Evolutionary conservation across 2,888 invertebrate species (phyloP).

Genomic region (Oligia fasciuncula): DNA sequence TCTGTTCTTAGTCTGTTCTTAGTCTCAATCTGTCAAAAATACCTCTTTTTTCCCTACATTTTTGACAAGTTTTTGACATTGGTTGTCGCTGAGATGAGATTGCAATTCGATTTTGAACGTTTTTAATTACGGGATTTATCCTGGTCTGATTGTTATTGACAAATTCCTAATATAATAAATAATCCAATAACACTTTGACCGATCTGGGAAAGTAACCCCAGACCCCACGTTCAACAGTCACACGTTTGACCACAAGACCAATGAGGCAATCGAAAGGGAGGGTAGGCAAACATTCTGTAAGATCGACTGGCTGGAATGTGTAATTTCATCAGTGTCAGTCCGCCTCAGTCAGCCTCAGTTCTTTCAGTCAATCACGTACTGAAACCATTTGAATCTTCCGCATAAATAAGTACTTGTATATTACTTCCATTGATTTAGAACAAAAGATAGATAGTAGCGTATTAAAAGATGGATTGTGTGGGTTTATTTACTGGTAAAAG

Average conservation of each 20-base stretch:
- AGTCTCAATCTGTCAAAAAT: too few species aligned
- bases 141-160: not conserved
- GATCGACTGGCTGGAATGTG: slow-evolving; percentile 11
- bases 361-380: slow-evolving; percentile 50
- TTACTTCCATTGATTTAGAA: slow-evolving; percentile 46
- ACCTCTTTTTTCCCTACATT: too few species aligned
- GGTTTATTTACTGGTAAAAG: slow-evolving; percentile 15
- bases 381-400: slow-evolving; percentile 58
- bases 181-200: not conserved
- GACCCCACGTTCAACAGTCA: not conserved
- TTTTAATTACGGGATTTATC: too few species aligned
- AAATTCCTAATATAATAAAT: not conserved
- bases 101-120: too few species aligned
- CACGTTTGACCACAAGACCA: not conserved
- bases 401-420: slow-evolving; percentile 47
- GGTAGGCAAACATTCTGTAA: not conserved
- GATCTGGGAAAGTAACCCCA: not conserved
- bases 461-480: slow-evolving; percentile 40
- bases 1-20: too few species aligned
- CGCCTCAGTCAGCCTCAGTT: slow-evolving; percentile 6
- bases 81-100: too few species aligned
- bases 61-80: too few species aligned
- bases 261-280: too few species aligned
- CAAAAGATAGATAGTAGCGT: slow-evolving; percentile 35
- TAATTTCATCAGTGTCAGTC: slow-evolving; percentile 22